Conservation (phyloP, 2,888 invertebrate species). For the Stegana nigrithorax region DNA sequence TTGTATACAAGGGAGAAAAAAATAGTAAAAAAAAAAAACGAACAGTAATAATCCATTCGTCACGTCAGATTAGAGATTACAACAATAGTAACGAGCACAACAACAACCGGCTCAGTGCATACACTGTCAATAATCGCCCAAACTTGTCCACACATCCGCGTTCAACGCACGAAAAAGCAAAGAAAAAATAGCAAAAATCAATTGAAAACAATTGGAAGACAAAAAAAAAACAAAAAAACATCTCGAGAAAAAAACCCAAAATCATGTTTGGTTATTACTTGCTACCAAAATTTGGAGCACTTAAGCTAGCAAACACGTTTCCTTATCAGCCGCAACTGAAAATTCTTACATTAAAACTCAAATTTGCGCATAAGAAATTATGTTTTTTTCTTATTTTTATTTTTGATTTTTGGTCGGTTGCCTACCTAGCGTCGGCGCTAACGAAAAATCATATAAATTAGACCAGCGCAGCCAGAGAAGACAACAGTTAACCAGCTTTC, state of each 20-base stretch:
- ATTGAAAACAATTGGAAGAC: not conserved
- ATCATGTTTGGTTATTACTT: too few species aligned
- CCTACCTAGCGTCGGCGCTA: too few species aligned
- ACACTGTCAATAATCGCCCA: not conserved
- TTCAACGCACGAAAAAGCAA: constrained; percentile 47
- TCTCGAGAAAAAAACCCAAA: too few species aligned
- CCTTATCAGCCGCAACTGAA: too few species aligned
- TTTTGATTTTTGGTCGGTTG: too few species aligned
- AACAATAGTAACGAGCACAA: not conserved
- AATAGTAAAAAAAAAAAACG: not conserved
- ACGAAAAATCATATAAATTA: constrained; percentile 2
- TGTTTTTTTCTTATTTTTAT: too few species aligned
- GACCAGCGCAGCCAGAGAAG: not conserved
- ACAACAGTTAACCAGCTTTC: constrained; percentile 7
- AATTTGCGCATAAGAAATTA: too few species aligned
- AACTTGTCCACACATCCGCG: constrained; percentile 50
- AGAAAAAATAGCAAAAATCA: not conserved
- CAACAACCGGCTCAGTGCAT: not conserved
- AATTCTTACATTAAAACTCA: not conserved
- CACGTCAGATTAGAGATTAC: constrained; percentile 38
- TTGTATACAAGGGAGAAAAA: too few species aligned
- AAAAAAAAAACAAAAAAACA: too few species aligned
- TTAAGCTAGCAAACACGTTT: constrained; percentile 51
- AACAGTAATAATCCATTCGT: constrained; percentile 54
- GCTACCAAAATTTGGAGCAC: constrained; percentile 21